These are phyloP conservation scores for Neosilurus hyrtlii DNA, from an alignment of 2,797 vertebrate genomes.

Conservation along the genomic window DNA sequence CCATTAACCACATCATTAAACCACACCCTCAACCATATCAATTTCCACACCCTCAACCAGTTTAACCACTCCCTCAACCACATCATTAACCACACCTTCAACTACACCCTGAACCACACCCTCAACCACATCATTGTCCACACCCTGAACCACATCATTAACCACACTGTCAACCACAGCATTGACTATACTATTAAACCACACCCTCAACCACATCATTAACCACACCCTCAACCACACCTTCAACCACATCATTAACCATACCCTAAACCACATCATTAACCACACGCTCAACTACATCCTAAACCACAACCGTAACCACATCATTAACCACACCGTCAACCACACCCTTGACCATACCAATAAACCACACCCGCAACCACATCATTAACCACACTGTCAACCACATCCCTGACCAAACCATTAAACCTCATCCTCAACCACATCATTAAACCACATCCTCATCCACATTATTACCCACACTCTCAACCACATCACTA, in stretches of 20 bases:
- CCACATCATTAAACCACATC: neutral
- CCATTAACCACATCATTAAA: neutral
- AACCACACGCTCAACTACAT: neutral
- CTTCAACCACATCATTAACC: no score
- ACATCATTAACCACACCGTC: neutral
- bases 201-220: neutral
- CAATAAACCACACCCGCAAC: neutral
- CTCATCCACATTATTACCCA: neutral
- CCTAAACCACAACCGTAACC: neutral
- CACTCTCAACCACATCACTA: neutral
- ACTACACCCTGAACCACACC: neutral
- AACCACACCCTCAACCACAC: neutral
- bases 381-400: neutral
- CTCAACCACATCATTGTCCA: neutral
- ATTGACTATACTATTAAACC: no score
- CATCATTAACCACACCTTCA: neutral
- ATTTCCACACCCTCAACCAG: accelerated
- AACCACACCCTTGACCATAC: neutral
- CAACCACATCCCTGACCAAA: neutral
- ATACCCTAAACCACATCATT: neutral
- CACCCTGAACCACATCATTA: no score
- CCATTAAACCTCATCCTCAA: neutral
- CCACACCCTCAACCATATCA: neutral
- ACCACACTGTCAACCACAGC: no score
- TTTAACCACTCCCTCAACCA: neutral